Base-by-base conservation (phyloP, 2,797 vertebrate species). In the Sebastes minor region DNA sequence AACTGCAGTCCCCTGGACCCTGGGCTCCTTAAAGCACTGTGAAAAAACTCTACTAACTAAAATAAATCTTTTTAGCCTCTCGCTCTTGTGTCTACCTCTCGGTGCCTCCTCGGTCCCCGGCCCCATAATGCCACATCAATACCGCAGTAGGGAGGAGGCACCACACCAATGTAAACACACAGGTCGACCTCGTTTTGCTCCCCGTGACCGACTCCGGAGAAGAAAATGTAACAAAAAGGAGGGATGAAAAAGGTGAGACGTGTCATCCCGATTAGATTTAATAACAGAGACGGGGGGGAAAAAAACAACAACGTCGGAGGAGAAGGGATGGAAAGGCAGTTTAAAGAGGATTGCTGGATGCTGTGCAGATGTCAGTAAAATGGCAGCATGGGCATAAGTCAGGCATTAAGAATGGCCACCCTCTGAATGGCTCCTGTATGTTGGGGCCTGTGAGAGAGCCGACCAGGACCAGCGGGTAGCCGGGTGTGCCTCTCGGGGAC, bases 131-230 rank as follows among this genome's bases (percentile, higher is more conserved):
- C 94, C 91, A 91, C 95, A 94, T 97, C 95, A 97, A 95, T 96
- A 92, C 94, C 96, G 75, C 96, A 94, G 96, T 95, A 83, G 97
- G 97, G 96, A 94, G 95, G 95, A 94, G 95, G 95, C 96, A 94
- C 94, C 93, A 89, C 90, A 92, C 95, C 91, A 95, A 96, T 94
- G 95, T 96, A 95, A 97, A 96, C 95, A 94, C 63, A 73, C 49
- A 81, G 95, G 95, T 94, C 94, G 92, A 88, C 81, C 89, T 93
- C 82, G 67, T 53, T 81, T 90, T 81, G 92, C 90, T 91, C 94
- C 92, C 92, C 60, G 88, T 72, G 86, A 94, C 94, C 78, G 89
- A 91, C 85, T 74, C 84, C 79, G 49, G 79, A 82, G 76, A 83
- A 86, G 79, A 85, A 78, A 83, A 76, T 33, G 85, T 28, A 63